Evolutionary conservation across 2,113 vertebrate genomes (phyloP).

Genomic region (Microtus ochrogaster): DNA sequence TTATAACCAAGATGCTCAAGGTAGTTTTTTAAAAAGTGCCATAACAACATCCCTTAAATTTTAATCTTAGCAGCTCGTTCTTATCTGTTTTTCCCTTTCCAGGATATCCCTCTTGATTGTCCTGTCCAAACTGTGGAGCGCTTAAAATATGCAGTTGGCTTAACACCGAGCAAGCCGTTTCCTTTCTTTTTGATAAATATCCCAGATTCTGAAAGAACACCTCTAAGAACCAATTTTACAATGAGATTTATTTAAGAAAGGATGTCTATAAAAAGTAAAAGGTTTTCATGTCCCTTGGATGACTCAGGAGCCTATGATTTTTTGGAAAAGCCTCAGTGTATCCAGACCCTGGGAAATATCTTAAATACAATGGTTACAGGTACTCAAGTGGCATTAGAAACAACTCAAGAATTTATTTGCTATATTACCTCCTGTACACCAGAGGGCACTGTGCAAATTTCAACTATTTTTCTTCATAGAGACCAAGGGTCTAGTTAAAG

Average conservation of each 20-base stretch:
- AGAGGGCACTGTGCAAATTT: constrained; percentile 38
- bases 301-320: not conserved
- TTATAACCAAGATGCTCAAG: constrained; percentile 57
- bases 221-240: constrained; percentile 56
- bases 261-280: constrained; percentile 67
- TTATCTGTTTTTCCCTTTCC: constrained; percentile 71
- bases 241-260: constrained; percentile 67
- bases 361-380: not conserved
- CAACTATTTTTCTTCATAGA: not conserved
- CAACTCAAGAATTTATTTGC: not conserved
- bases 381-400: not conserved
- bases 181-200: constrained; percentile 80
- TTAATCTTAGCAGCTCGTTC: constrained; percentile 65
- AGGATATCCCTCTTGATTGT: constrained; percentile 79
- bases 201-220: constrained; percentile 71
- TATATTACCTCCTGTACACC: not conserved
- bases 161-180: constrained; percentile 67
- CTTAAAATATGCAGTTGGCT: constrained; percentile 78
- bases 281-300: constrained; percentile 16
- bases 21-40: constrained; percentile 7
- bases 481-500: not conserved
- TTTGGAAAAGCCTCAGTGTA: constrained; percentile 6
- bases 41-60: constrained; percentile 68
- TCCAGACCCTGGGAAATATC: constrained; percentile 7
- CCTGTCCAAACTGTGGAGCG: constrained; percentile 64